Evolutionary conservation across 2,797 vertebrate species (phyloP).

Genomic region (Gobionotothen gibberifrons): DNA sequence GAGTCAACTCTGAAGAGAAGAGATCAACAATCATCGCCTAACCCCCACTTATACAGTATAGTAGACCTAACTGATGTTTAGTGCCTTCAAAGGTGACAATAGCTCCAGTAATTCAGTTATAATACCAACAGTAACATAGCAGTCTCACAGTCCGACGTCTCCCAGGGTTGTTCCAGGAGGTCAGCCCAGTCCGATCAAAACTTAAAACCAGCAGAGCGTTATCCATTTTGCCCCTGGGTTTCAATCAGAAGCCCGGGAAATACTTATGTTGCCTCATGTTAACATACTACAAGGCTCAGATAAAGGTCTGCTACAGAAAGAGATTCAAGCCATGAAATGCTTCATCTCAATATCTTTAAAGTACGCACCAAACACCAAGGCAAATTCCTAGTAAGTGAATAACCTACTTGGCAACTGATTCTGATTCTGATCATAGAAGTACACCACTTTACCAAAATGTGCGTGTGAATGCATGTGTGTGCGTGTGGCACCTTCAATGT

Average conservation of each 20-base stretch:
- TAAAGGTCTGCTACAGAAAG: background rate
- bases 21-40: background rate
- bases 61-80: background rate
- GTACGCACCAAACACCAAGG: too few relatives aligned
- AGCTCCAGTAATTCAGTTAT: slow-evolving; percentile 4
- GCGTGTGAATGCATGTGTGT: slow-evolving; percentile 18
- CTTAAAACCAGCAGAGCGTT: background rate
- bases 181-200: slow-evolving; percentile 22
- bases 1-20: background rate
- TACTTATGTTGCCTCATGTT: background rate
- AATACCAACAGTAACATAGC: background rate
- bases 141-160: slow-evolving; percentile 5
- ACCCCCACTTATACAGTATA: background rate
- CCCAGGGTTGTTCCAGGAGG: background rate
- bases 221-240: background rate
- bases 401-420: too few relatives aligned
- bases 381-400: too few relatives aligned
- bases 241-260: background rate
- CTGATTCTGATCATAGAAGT: background rate
- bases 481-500: slow-evolving; percentile 52
- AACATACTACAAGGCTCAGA: background rate
- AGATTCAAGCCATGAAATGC: background rate
- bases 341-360: too few relatives aligned
- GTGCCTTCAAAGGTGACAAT: slow-evolving; percentile 10
- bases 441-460: slow-evolving; percentile 8